phyloP scores from a whole-genome alignment of 2,888 invertebrate genomes.

The Agrypnus murinus region DNA sequence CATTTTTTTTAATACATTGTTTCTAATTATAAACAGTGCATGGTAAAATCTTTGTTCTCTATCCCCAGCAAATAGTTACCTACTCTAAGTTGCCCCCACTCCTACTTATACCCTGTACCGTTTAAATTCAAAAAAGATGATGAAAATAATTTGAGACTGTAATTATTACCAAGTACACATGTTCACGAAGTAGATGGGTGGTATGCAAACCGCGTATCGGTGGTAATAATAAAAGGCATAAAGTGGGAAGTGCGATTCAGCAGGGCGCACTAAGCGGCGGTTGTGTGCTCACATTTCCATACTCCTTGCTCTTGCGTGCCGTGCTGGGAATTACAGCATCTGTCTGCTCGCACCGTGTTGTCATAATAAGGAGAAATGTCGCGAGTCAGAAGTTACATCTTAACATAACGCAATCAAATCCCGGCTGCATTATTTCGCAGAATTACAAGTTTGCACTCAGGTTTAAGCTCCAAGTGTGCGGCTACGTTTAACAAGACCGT shows the following conservation, averaged over 20 bases:
- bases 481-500: slow-evolving; percentile 24
- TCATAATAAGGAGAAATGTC: slow-evolving; percentile 58
- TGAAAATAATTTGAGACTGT: slow-evolving; percentile 54
- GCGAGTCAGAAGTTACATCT: slow-evolving; percentile 58
- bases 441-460: slow-evolving; percentile 53
- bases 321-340: slow-evolving; percentile 51
- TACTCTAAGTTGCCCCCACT: too few species aligned
- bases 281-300: slow-evolving; percentile 44
- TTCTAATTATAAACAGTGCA: too few species aligned
- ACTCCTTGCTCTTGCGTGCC: slow-evolving; percentile 51
- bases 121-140: background rate
- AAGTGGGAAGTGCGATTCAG: slow-evolving; percentile 54
- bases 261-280: slow-evolving; percentile 40
- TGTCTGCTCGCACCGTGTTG: slow-evolving; percentile 53
- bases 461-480: slow-evolving; percentile 23
- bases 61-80: too few species aligned
- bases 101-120: too few species aligned
- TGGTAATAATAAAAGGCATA: slow-evolving; percentile 63
- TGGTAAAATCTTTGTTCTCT: too few species aligned
- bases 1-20: too few species aligned
- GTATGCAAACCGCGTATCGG: slow-evolving; percentile 55
- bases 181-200: slow-evolving; percentile 61
- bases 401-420: slow-evolving; percentile 59
- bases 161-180: slow-evolving; percentile 61
- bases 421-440: slow-evolving; percentile 57